Base-by-base conservation (phyloP, 1,140 invertebrate genomes). In the Drosophila bocqueti region DNA sequence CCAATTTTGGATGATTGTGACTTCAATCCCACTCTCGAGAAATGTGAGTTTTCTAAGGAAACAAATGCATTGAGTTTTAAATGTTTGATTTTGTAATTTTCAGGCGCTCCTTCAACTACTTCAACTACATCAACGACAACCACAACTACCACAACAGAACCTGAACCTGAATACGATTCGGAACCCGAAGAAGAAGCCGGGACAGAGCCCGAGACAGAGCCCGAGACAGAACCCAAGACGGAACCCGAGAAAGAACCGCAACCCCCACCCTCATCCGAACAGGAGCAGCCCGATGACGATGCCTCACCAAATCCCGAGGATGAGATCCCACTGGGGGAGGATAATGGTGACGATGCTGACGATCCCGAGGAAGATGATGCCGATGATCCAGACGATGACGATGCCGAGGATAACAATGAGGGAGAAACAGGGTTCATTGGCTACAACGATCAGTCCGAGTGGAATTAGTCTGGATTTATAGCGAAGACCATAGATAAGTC, bases 21-120 rank as follows among this genome's bases (percentile, higher is more conserved):
- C 29, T 81, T 80, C 24, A 40, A 87, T 24, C 83, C 83, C 29
- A 78, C 64, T 2, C 21, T 64, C 9, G 64, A 75, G 2, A 55
- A 78, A 40, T 87, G 83, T 87, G n/a, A 80, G 83, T 58, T 34
- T 16, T 16, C 0, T 2, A 0, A 2, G 4, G 11, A 43, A 9
- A 7, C 10, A 6, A 13, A 13, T 5, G 7, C 2, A 1, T 4
- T 6, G 13, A 18, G 8, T 7, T 31, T 0, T 9, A 24, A 38
- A 18, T 4, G 4, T 11, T 7, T 1, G 1, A 5, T 36, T 15
- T 4, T 15, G 3, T 11, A 1, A 26, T 4, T 43, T 54, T 8
- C 34, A 75, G 69, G 61, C 11, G 38, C 66, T 60, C 57, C 76
- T 9, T 52, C 46, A 26, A 55, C 15, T 13, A 34, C 54, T 24